Evolutionary conservation across 2,113 vertebrate species (phyloP).

Genomic region (Amazona guildingii): DNA sequence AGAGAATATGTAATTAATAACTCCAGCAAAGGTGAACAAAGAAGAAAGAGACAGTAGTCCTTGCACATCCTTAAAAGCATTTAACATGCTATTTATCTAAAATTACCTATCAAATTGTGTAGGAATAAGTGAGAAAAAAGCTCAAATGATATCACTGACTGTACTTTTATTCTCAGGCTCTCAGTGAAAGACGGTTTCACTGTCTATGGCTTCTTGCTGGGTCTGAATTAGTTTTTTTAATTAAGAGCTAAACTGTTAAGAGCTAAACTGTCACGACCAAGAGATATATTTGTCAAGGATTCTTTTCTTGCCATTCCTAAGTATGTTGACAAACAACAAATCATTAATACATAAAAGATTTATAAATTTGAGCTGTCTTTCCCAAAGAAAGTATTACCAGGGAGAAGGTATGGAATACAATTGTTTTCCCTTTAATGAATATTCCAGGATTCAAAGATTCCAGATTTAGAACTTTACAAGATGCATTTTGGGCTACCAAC

Average conservation of each 20-base stretch:
- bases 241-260: neutral
- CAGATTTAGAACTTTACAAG: neutral
- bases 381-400: neutral
- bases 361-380: neutral
- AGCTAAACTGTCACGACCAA: neutral
- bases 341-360: neutral
- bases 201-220: neutral
- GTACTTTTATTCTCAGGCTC: neutral
- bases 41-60: neutral
- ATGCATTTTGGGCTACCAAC: neutral
- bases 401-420: neutral
- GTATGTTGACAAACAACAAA: neutral
- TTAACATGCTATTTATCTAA: conserved; percentile 5
- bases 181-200: neutral
- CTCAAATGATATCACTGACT: neutral
- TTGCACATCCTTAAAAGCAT: conserved; percentile 16
- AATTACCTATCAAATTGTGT: conserved; percentile 8
- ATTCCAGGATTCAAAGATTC: neutral
- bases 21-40: conserved; percentile 22
- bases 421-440: neutral
- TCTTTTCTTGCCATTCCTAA: neutral
- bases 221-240: conserved; percentile 6
- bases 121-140: neutral
- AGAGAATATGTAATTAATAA: conserved; percentile 33
- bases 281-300: neutral